Percentiles rank a stretch among this genome's conserved stretches.
Evolutionary conservation across 2,797 vertebrate species (phyloP).

Genomic region (Echiichthys vipera): DNA sequence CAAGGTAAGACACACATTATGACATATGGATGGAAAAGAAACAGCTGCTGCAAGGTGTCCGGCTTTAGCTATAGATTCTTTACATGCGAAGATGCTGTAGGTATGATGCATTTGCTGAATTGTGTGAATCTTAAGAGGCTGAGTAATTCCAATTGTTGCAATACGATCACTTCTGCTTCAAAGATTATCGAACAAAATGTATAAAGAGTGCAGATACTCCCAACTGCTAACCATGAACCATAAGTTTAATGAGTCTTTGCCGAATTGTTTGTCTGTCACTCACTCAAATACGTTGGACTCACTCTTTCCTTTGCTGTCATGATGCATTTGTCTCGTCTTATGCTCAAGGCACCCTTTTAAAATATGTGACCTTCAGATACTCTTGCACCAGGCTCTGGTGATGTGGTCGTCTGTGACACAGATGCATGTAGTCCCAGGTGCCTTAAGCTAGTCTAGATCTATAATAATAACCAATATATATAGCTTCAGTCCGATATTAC

Average conservation of each 20-base stretch:
- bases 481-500: background rate
- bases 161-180: constrained; percentile 1
- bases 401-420: constrained; percentile 10
- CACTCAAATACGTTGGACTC: background rate
- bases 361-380: constrained; percentile 48
- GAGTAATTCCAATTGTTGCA: constrained; percentile 12
- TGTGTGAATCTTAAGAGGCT: background rate
- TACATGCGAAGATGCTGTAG: background rate
- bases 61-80: background rate
- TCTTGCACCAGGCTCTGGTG: background rate
- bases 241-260: constrained; percentile 11
- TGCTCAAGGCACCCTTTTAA: constrained; percentile 40
- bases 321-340: constrained; percentile 35
- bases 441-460: background rate
- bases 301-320: constrained; percentile 39
- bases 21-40: background rate
- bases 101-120: background rate
- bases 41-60: background rate
- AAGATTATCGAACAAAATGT: constrained; percentile 4
- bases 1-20: constrained; percentile 17
- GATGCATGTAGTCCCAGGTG: background rate
- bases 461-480: background rate
- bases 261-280: constrained; percentile 8
- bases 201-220: constrained; percentile 1
- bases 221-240: constrained; percentile 1